Evolutionary conservation across 2,113 vertebrate genomes (phyloP).

Genomic region (Calonectris borealis): DNA sequence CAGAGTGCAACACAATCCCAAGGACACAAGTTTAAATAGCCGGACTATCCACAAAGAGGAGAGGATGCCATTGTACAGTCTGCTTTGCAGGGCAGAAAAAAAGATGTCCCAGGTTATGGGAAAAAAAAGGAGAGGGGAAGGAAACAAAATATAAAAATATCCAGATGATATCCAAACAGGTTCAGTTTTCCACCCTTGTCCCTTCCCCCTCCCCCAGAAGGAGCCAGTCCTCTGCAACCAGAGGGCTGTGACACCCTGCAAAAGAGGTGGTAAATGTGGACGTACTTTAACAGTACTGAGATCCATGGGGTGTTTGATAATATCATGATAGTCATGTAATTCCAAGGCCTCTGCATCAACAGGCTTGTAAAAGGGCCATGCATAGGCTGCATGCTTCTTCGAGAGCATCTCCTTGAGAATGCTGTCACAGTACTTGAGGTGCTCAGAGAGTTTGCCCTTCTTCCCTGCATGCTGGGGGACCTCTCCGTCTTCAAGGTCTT

Average conservation of each 20-base stretch:
- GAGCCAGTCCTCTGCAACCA: constrained; percentile 14
- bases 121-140: neutral
- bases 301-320: constrained; percentile 98
- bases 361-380: constrained; percentile 97
- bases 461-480: constrained; percentile 72
- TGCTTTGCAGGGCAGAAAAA: neutral
- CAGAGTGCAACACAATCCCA: constrained; percentile 5
- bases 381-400: constrained; percentile 89
- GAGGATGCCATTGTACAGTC: neutral
- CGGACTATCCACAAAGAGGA: neutral
- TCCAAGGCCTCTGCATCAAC: constrained; percentile 92
- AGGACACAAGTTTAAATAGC: neutral
- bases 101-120: neutral
- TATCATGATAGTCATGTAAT: constrained; percentile 94
- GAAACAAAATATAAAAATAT: neutral
- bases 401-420: constrained; percentile 95
- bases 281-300: constrained; percentile 94
- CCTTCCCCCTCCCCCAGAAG: constrained; percentile 36
- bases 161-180: neutral
- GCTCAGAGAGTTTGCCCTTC: constrained; percentile 79
- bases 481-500: constrained; percentile 81
- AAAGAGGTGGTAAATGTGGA: constrained; percentile 17
- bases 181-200: neutral
- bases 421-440: constrained; percentile 87
- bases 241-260: neutral